phyloP scores from a whole-genome alignment of 2,797 vertebrate genomes.

The Manis pentadactyla region DNA sequence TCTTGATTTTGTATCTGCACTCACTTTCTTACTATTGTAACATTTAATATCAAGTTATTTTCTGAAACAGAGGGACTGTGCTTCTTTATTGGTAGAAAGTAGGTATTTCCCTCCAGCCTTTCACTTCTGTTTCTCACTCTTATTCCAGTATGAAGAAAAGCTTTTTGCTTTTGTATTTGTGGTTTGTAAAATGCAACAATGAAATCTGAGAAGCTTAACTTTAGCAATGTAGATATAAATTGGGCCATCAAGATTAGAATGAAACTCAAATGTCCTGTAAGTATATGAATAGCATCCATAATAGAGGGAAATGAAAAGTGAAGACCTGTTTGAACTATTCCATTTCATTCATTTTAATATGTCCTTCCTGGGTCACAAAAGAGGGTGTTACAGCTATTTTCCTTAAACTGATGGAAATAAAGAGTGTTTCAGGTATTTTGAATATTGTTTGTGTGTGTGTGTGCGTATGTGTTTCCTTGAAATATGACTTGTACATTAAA shows the following conservation, averaged over 20 bases:
- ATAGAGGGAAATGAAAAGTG: background rate
- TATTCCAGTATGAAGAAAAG: background rate
- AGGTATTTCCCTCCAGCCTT: background rate
- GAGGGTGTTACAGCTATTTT: background rate
- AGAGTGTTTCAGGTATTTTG: background rate
- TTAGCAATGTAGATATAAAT: background rate
- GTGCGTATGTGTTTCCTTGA: background rate
- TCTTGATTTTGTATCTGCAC: background rate
- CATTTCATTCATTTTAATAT: background rate
- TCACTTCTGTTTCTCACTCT: background rate
- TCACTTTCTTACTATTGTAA: background rate
- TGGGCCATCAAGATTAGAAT: background rate
- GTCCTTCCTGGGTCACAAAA: background rate
- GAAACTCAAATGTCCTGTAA: background rate
- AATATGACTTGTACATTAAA: background rate
- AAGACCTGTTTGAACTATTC: background rate
- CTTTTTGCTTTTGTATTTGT: background rate
- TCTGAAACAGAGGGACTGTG: background rate
- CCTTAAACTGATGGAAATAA: background rate
- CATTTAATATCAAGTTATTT: background rate
- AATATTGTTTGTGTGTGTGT: background rate
- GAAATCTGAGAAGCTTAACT: background rate
- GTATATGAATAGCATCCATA: background rate
- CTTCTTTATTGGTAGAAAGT: background rate
- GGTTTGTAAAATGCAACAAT: background rate